Percentiles rank a stretch among this genome's conserved stretches.
phyloP scores from a whole-genome alignment of 2,888 invertebrate species.

The Aphidius colemani region DNA sequence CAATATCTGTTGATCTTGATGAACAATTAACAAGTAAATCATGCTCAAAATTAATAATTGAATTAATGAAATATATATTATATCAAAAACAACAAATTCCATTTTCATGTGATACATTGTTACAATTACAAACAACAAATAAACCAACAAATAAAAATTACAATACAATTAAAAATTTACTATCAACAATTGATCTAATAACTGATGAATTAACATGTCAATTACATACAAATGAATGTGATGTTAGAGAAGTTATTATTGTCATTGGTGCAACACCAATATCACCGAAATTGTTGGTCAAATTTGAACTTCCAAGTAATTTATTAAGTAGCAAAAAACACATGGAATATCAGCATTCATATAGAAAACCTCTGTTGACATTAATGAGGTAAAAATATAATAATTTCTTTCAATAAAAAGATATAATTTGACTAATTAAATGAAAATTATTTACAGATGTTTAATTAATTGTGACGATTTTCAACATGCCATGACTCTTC shows the following conservation, averaged over 20 bases:
- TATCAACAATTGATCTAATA: slow-evolving; percentile 42
- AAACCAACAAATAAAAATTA: slow-evolving; percentile 47
- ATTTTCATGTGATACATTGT: slow-evolving; percentile 54
- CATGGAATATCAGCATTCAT: slow-evolving; percentile 50
- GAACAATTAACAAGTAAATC: slow-evolving; percentile 55
- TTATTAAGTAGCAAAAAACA: slow-evolving; percentile 50
- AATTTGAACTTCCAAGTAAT: slow-evolving; percentile 46
- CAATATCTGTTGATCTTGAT: slow-evolving; percentile 51
- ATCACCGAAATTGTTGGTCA: slow-evolving; percentile 53
- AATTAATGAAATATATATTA: slow-evolving; percentile 58
- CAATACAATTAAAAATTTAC: slow-evolving; percentile 40
- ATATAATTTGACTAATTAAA: too few relatives aligned
- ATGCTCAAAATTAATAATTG: slow-evolving; percentile 55
- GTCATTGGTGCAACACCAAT: slow-evolving; percentile 56
- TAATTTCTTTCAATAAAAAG: too few relatives aligned
- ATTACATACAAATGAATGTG: slow-evolving; percentile 43
- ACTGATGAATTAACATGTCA: slow-evolving; percentile 48
- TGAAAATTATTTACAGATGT: slow-evolving; percentile 43
- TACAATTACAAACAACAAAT: slow-evolving; percentile 44
- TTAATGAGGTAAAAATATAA: slow-evolving; percentile 56
- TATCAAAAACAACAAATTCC: slow-evolving; percentile 60
- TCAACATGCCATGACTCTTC: slow-evolving; percentile 50
- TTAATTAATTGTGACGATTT: slow-evolving; percentile 52
- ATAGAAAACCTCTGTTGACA: slow-evolving; percentile 52
- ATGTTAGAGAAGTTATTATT: slow-evolving; percentile 53